These are phyloP conservation scores for Thalassoma bifasciatum DNA, from an alignment of 2,113 vertebrate species.

Conservation along the genomic window DNA sequence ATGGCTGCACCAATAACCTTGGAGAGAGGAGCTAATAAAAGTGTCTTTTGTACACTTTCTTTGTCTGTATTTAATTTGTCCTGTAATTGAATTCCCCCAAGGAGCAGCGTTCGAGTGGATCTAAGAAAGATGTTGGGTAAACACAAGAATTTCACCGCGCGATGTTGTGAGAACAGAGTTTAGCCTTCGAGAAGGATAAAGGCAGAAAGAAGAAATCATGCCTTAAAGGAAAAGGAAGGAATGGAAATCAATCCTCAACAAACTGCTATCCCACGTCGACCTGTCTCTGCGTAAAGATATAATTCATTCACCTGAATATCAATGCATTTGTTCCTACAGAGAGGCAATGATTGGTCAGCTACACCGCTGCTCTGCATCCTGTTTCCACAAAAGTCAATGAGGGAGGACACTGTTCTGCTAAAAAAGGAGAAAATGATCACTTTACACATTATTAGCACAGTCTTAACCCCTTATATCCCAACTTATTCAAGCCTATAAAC, in stretches of 20 bases:
- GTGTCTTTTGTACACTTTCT: constrained; percentile 44
- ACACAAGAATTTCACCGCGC: constrained; percentile 17
- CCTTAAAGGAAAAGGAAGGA: constrained; percentile 29
- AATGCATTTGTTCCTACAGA: too few species aligned
- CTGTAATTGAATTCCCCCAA: constrained; percentile 62
- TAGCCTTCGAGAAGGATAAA: neutral
- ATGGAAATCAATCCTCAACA: constrained; percentile 20
- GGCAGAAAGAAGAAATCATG: constrained; percentile 25
- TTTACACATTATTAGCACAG: constrained; percentile 13
- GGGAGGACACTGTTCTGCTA: too few species aligned
- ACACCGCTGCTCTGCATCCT: too few species aligned
- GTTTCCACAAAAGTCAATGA: neutral
- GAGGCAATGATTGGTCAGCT: too few species aligned
- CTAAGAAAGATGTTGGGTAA: constrained; percentile 29
- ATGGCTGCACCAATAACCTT: constrained; percentile 60
- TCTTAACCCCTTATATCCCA: too few species aligned
- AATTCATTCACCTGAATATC: too few species aligned
- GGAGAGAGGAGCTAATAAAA: constrained; percentile 57
- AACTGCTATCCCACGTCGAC: neutral
- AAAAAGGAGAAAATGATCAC: neutral
- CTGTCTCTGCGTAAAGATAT: constrained; percentile 1
- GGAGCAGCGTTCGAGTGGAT: constrained; percentile 29
- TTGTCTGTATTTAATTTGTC: constrained; percentile 58
- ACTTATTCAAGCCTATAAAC: too few species aligned
- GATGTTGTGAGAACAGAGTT: constrained; percentile 12